A percentile compares a stretch with the other conserved stretches of the same genome.
phyloP scores from a whole-genome alignment of 2,888 invertebrate genomes.

The Megalurothrips usitatus region DNA sequence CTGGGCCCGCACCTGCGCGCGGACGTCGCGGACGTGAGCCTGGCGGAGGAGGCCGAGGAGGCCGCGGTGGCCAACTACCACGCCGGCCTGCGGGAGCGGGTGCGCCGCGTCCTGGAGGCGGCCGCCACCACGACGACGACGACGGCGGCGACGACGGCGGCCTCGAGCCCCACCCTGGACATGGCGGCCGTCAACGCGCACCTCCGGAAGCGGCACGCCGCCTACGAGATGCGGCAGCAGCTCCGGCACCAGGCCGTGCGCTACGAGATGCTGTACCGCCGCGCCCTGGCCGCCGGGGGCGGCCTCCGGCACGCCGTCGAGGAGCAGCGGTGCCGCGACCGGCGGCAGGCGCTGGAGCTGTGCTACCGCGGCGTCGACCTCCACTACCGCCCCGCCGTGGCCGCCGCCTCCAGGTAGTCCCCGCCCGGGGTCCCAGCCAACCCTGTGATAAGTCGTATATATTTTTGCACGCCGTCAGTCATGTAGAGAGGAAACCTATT shows the following conservation, averaged over 20 bases:
- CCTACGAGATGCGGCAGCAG: neutral
- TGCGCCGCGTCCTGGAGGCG: neutral
- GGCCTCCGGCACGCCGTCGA: too few relatives aligned
- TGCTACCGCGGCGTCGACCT: slow-evolving; percentile 10
- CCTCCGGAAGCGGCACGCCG: neutral
- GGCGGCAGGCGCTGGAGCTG: neutral
- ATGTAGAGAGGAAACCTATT: too few relatives aligned
- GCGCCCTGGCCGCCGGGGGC: too few relatives aligned
- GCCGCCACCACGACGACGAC: neutral
- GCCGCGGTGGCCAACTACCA: neutral
- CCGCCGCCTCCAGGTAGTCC: too few relatives aligned
- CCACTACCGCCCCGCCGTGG: neutral
- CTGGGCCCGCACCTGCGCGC: neutral
- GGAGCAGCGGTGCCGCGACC: neutral
- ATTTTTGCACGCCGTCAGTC: too few relatives aligned
- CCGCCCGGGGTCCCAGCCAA: too few relatives aligned
- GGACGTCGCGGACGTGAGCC: neutral
- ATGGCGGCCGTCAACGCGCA: neutral
- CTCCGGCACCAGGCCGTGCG: neutral
- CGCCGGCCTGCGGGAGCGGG: neutral
- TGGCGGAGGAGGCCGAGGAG: neutral
- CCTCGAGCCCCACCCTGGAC: too few relatives aligned
- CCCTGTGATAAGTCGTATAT: too few relatives aligned
- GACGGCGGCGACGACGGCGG: too few relatives aligned
- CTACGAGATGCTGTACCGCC: too few relatives aligned